A percentile compares a stretch with the other conserved stretches of the same genome.
phyloP scores from a whole-genome alignment of 2,888 invertebrate species.

The Girardia tigrina region DNA sequence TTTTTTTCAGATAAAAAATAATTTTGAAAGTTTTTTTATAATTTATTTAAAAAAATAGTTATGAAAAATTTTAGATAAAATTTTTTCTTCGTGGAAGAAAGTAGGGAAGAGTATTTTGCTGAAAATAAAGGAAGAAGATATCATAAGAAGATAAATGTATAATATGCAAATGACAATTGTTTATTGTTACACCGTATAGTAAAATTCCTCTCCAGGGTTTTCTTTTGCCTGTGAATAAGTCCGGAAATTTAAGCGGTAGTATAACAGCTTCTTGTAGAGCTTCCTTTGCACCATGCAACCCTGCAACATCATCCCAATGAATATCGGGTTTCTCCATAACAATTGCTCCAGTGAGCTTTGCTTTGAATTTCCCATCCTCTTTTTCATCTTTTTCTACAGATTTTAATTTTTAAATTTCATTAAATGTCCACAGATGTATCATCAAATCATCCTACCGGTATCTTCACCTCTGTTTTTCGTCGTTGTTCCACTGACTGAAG shows the following conservation, averaged over 20 bases:
- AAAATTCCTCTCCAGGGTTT: slow-evolving; percentile 54
- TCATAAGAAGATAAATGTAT: no score
- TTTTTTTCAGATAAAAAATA: no score
- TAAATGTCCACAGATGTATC: no score
- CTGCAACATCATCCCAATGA: slow-evolving; percentile 94
- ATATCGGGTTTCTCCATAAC: slow-evolving; percentile 91
- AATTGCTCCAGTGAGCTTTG: slow-evolving; percentile 77
- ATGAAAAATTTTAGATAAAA: no score
- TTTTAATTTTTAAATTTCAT: no score
- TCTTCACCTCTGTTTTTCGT: slow-evolving; percentile 35
- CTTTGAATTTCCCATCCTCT: slow-evolving; percentile 85
- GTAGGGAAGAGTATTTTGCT: no score
- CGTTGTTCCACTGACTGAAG: slow-evolving; percentile 25
- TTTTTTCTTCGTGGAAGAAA: no score
- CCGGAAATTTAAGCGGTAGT: slow-evolving; percentile 91
- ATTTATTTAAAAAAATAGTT: no score
- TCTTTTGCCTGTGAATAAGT: slow-evolving; percentile 64
- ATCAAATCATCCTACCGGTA: no score
- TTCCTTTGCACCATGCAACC: slow-evolving; percentile 87
- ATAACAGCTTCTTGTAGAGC: slow-evolving; percentile 97
- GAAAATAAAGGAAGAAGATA: no score
- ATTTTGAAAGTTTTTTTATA: no score
- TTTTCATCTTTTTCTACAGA: slow-evolving; percentile 64
- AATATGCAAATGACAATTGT: no score
- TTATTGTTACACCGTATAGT: slow-evolving; percentile 51